phyloP scores from a whole-genome alignment of 2,888 invertebrate genomes.

The Hanleya hanleyi region DNA sequence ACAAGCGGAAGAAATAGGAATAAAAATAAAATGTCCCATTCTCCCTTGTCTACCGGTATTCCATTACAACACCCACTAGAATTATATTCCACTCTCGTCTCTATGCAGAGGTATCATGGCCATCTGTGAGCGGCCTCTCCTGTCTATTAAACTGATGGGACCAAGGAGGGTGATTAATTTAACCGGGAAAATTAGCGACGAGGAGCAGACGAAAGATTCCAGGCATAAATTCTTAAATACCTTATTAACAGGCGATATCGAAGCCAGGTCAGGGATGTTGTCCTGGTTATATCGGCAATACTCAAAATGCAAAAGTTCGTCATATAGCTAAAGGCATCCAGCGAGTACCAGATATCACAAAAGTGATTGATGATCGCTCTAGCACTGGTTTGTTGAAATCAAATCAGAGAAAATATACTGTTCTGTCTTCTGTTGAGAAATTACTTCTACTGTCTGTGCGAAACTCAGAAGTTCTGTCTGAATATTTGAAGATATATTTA shows the following conservation, averaged over 20 bases:
- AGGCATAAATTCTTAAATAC: slow-evolving; percentile 3
- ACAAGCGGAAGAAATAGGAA: slow-evolving; percentile 5
- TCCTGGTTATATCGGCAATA: too few relatives aligned
- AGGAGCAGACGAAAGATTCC: background rate
- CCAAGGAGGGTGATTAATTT: background rate
- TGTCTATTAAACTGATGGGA: background rate
- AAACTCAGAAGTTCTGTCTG: too few relatives aligned
- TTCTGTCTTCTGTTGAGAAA: too few relatives aligned
- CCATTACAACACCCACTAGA: background rate
- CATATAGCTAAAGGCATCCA: too few relatives aligned
- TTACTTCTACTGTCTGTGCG: too few relatives aligned
- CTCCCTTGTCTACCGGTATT: background rate
- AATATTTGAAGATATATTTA: too few relatives aligned
- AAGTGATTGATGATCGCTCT: too few relatives aligned
- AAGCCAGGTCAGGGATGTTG: too few relatives aligned
- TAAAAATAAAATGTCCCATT: background rate
- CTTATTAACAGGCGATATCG: background rate
- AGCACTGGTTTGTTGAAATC: too few relatives aligned
- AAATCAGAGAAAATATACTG: too few relatives aligned
- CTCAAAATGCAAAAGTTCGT: too few relatives aligned
- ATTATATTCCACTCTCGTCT: background rate
- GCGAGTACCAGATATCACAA: too few relatives aligned
- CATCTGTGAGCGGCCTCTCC: background rate
- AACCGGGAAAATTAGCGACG: background rate
- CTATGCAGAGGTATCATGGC: background rate